Conservation (phyloP, 2,797 vertebrate genomes). For the Leucoraja ocellata region DNA sequence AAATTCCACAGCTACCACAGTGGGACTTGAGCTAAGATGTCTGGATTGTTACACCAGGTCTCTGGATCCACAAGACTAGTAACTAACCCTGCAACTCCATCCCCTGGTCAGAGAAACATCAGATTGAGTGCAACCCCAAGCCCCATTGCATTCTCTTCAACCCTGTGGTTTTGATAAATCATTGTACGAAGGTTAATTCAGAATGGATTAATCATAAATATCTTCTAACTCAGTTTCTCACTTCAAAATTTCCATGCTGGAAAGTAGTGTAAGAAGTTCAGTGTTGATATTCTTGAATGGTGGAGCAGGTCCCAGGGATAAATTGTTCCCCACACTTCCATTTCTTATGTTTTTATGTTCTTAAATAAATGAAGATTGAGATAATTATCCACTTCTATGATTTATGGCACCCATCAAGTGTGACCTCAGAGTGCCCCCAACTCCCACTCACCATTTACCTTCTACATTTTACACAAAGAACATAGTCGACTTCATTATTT, state of each 20-base stretch:
- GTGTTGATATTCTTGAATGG: no score
- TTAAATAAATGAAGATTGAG: neutral
- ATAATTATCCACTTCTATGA: neutral
- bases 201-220: neutral
- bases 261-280: neutral
- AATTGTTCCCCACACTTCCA: no score
- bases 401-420: neutral
- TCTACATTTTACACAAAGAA: neutral
- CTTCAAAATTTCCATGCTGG: neutral
- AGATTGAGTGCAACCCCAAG: neutral
- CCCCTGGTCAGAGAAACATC: no score
- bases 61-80: no score
- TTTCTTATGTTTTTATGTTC: no score
- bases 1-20: no score
- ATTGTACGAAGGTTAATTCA: neutral
- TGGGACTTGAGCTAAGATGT: no score
- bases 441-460: neutral
- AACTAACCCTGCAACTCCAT: no score
- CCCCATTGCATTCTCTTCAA: neutral
- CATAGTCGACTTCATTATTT: slow-evolving; percentile 12
- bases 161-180: neutral
- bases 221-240: neutral
- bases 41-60: no score
- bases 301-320: no score
- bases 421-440: neutral